Percentiles rank a stretch among this genome's conserved stretches.
These are phyloP conservation scores for Philaethria dido DNA, from an alignment of 2,888 invertebrate species.

Conservation along the genomic window DNA sequence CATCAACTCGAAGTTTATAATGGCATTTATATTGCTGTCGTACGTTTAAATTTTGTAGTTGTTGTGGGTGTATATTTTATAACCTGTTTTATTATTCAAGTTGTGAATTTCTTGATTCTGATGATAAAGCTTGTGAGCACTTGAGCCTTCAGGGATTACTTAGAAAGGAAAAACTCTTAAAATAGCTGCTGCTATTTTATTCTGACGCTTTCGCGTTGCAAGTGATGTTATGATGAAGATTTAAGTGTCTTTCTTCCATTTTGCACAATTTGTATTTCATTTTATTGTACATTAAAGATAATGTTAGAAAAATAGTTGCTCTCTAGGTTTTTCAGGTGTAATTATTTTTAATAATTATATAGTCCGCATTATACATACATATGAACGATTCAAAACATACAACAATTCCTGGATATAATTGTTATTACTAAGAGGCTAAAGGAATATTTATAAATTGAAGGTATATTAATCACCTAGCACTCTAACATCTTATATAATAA, in stretches of 20 bases:
- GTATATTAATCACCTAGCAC: too few relatives aligned
- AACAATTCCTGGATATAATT: too few relatives aligned
- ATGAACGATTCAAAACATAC: too few relatives aligned
- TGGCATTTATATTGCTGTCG: not conserved
- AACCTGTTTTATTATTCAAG: slow-evolving; percentile 15
- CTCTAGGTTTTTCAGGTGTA: too few relatives aligned
- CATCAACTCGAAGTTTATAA: not conserved
- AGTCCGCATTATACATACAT: too few relatives aligned
- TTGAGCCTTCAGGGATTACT: slow-evolving; percentile 7
- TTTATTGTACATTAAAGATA: not conserved
- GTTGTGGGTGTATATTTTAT: slow-evolving; percentile 8
- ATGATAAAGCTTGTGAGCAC: slow-evolving; percentile 4
- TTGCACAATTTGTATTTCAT: not conserved
- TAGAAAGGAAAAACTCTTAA: not conserved
- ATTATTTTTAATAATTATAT: too few relatives aligned
- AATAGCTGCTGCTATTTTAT: not conserved
- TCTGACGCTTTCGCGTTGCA: not conserved
- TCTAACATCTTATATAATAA: too few relatives aligned
- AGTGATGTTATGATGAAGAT: not conserved
- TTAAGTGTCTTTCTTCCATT: not conserved
- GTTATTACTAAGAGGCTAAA: too few relatives aligned
- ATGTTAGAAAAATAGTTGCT: too few relatives aligned
- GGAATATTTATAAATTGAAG: too few relatives aligned
- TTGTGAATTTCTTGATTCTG: slow-evolving; percentile 2
- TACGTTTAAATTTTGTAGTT: slow-evolving; percentile 1